A percentile compares a stretch with the other conserved stretches of the same genome.
These are phyloP conservation scores for Cyclina sinensis DNA, from an alignment of 1,140 invertebrate genomes.

Conservation along the genomic window DNA sequence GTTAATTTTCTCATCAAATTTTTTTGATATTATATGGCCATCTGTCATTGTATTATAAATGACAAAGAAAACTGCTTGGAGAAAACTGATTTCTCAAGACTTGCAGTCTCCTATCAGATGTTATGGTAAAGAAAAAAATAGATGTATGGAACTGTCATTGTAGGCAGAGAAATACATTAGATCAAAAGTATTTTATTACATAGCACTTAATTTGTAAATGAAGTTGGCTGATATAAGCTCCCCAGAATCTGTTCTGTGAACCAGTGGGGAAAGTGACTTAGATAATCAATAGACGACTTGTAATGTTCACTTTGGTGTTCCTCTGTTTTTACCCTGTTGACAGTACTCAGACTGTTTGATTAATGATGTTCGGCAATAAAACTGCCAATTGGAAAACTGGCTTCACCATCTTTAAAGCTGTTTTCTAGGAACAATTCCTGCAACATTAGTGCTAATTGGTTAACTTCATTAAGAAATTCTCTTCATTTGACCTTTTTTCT, in stretches of 20 bases:
- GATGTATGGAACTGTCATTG: conserved; percentile 2
- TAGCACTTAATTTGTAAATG: conserved; percentile 67
- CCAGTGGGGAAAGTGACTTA: not conserved
- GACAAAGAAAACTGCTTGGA: conserved; percentile 14
- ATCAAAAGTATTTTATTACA: conserved; percentile 65
- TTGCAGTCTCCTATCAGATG: not conserved
- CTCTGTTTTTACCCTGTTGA: conserved; percentile 55
- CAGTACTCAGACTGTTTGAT: conserved; percentile 31
- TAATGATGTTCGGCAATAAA: conserved; percentile 20
- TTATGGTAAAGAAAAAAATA: conserved; percentile 8
- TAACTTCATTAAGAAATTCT: not conserved
- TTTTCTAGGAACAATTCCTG: conserved; percentile 3
- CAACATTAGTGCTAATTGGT: conserved; percentile 16
- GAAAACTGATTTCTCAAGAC: conserved; percentile 24
- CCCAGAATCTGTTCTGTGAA: not conserved
- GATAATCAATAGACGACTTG: conserved; percentile 43
- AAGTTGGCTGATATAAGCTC: conserved; percentile 31
- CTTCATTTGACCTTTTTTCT: not conserved
- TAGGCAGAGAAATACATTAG: conserved; percentile 44
- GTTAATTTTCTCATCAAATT: not conserved
- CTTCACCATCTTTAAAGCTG: not conserved
- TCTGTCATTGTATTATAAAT: conserved; percentile 30
- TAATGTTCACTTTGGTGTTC: conserved; percentile 28
- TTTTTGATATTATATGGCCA: conserved; percentile 5
- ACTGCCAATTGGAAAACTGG: conserved; percentile 8